Percentiles rank a stretch among this genome's conserved stretches.
Evolutionary conservation across 1,140 invertebrate species (phyloP).

Genomic region (Scaptomyza pallida): DNA sequence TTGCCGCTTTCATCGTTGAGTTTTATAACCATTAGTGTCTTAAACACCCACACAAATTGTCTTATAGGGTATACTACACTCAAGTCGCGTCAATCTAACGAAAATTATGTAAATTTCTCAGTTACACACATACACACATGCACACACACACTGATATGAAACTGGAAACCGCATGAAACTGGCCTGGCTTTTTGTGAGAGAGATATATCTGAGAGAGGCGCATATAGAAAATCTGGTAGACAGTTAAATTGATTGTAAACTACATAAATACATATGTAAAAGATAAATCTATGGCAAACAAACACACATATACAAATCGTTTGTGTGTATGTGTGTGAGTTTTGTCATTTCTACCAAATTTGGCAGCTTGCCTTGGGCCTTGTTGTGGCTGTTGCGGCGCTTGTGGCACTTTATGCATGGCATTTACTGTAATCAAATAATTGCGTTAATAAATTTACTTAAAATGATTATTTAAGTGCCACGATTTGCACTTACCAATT

Average conservation of each 20-base stretch:
- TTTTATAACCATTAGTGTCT: background rate
- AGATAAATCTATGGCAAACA: conserved; percentile 26
- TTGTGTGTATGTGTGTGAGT: conserved; percentile 4
- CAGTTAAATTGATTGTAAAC: conserved; percentile 75
- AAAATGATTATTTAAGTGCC: conserved; percentile 56
- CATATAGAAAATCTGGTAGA: conserved; percentile 67
- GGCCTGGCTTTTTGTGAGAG: conserved; percentile 15
- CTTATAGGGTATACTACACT: conserved; percentile 4
- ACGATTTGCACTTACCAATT: conserved; percentile 59
- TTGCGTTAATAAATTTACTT: conserved; percentile 74
- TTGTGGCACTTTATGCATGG: conserved; percentile 25
- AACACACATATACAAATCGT: conserved; percentile 21
- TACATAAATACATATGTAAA: conserved; percentile 51
- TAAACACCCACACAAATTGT: background rate
- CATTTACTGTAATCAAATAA: conserved; percentile 68
- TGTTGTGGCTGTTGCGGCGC: conserved; percentile 14
- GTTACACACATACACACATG: conserved; percentile 16
- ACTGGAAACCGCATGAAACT: conserved; percentile 25
- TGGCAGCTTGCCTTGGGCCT: conserved; percentile 46
- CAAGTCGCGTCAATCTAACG: conserved; percentile 50
- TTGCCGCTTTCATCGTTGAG: background rate
- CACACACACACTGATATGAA: conserved; percentile 37
- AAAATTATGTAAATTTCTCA: conserved; percentile 74
- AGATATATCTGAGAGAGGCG: conserved; percentile 34
- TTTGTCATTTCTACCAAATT: conserved; percentile 70